Base-by-base conservation (phyloP, 2,113 vertebrate genomes). In the Ascaphus truei region DNA sequence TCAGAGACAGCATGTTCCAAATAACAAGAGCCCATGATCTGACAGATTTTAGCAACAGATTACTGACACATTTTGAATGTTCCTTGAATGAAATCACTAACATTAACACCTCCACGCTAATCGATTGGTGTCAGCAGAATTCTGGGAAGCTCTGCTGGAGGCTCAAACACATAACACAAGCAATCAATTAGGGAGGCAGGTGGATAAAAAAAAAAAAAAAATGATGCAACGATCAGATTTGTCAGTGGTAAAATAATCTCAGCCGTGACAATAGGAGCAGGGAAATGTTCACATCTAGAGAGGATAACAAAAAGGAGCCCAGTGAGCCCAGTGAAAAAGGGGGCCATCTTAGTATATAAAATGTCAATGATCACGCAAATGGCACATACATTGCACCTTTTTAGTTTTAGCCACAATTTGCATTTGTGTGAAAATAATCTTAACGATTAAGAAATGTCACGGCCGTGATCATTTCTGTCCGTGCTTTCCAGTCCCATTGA, bases 201-300 rank as follows among this genome's bases (percentile, higher is more conserved):
- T 75, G 58, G 33, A 66, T 76, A 84, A 82, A 78, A 83, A 83
- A 84, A 82, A 66, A 77, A 84, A 82, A 78, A 83, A 83, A 84
- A 82, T 80, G 73, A 83, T 75, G 59, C 47, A 80, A 81, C 78
- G 77, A 88, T 82, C 76, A 84, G 69, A 78, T 68, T 75, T 88
- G 85, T 84, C 81, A 83, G 80, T 77, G 60, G 74, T 33, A 81
- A 87, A 84, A 85, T 82, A 83, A 80, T 81, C 68, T 81, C 76
- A 79, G 81, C 71, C 74, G 39, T 79, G 77, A 79, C 73, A 81
- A 77, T 52, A 29, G 10, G 16, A 22, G 11, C 20, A 9, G 11
- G 10, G 43, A 47, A 22, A 47, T 47, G 43, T 18, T 47, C 20
- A 47, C 11, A 47, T 47, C 20, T 20, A 47, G 43, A 47, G 16